Evolutionary conservation across 2,888 invertebrate genomes (phyloP).

Genomic region (Cinara cedri): DNA sequence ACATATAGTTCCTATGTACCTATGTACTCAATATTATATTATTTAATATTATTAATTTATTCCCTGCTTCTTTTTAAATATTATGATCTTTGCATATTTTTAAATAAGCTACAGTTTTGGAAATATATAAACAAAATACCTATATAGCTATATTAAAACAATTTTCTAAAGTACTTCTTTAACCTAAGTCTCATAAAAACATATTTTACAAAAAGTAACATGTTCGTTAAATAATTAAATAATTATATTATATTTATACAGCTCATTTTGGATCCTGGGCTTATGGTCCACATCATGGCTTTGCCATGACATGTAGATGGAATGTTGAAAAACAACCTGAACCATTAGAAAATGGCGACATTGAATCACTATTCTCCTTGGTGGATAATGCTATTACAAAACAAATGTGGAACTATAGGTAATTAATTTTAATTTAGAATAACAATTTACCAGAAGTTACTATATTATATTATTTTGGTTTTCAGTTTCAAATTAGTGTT

Average conservation of each 20-base stretch:
- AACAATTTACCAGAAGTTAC: not conserved
- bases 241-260: constrained; percentile 63
- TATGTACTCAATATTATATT: too few relatives aligned
- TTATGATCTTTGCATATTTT: too few relatives aligned
- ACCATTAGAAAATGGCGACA: constrained; percentile 85
- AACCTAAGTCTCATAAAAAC: not conserved
- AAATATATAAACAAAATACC: too few relatives aligned
- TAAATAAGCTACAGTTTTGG: too few relatives aligned
- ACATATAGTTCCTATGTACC: too few relatives aligned
- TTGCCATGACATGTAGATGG: constrained; percentile 92
- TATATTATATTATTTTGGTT: constrained; percentile 16
- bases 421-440: constrained; percentile 62
- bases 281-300: constrained; percentile 94
- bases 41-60: too few relatives aligned
- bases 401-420: constrained; percentile 93
- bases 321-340: constrained; percentile 87
- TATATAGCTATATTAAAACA: too few relatives aligned
- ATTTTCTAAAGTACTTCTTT: too few relatives aligned
- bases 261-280: constrained; percentile 96
- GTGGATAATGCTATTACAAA: constrained; percentile 92
- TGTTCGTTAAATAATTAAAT: not conserved
- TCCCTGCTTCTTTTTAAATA: too few relatives aligned
- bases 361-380: constrained; percentile 88
- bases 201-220: not conserved
- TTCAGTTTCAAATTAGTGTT: constrained; percentile 88